Evolutionary conservation across 2,797 vertebrate genomes (phyloP).

Genomic region (Bovichtus variegatus): DNA sequence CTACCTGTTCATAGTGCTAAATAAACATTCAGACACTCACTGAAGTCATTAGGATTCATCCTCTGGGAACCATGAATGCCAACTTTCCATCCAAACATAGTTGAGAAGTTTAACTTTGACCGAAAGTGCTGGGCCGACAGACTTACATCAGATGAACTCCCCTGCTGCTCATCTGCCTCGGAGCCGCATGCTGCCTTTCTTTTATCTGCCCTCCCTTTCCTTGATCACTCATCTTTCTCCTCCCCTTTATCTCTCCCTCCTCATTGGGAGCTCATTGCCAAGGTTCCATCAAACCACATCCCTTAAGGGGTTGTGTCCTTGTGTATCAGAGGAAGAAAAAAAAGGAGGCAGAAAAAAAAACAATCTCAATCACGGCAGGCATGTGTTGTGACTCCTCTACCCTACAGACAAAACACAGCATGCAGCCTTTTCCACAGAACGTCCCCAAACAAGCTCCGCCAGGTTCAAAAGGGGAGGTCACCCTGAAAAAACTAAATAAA

Average conservation of each 20-base stretch:
- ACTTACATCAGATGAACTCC: constrained; percentile 23
- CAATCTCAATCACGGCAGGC: constrained; percentile 45
- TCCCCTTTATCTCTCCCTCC: background rate
- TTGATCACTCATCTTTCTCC: constrained; percentile 30
- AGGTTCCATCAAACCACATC: constrained; percentile 28
- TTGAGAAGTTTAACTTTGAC: constrained; percentile 11
- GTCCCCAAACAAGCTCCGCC: constrained; percentile 41
- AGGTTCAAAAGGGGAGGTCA: constrained; percentile 59
- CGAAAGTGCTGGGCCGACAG: constrained; percentile 13
- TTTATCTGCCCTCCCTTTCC: constrained; percentile 33
- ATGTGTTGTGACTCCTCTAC: constrained; percentile 42
- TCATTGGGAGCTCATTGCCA: constrained; percentile 23
- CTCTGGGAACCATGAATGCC: background rate
- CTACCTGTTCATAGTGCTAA: background rate
- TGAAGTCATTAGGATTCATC: background rate
- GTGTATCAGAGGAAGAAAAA: constrained; percentile 19
- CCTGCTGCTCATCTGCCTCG: constrained; percentile 37
- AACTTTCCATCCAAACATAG: background rate
- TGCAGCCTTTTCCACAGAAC: constrained; percentile 28
- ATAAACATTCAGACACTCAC: background rate
- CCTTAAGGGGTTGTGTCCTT: constrained; percentile 54
- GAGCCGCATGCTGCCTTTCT: constrained; percentile 1
- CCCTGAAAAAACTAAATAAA: too few relatives aligned
- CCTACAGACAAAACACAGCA: constrained; percentile 58
- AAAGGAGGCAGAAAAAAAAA: background rate